Evolutionary conservation across 2,797 vertebrate species (phyloP), one percentile per base, ranked within the genome.

Genomic region (Gambelia wislizenii): DNA sequence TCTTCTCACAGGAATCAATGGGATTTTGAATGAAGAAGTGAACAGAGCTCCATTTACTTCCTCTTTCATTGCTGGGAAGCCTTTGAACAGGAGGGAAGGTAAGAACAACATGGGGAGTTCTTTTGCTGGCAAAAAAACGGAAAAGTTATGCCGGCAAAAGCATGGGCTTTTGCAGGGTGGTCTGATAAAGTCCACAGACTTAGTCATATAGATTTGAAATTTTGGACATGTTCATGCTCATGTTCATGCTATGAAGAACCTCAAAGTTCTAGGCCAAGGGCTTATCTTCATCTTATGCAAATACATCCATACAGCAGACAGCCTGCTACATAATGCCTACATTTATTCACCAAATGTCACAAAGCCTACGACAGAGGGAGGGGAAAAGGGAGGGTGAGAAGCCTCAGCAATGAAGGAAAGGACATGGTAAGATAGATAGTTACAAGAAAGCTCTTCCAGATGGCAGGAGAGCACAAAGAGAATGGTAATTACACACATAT

Each of bases 391-490:
- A 2, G 61, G 20, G 56, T 54, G 49, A 83, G 61, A 87, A 78
- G 74, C 27, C 75, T 61, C 33, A 79, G 74, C 79, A 72, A 52
- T 27, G 47, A 70, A 16, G 74, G 44, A 72, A 89, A 84, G 49
- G 75, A 79, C 81, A 79, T 70, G 81, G 61, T 33, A 83, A 91
- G 74, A 83, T 49, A 79, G 80, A 77, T 83, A 74, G 74, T 52
- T 72, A 86, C 42, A 75, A 79, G 75, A 83, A 86, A 42, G 75
- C 80, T 74, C 80, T 79, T 91, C 80, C 90, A 91, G 90, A 89
- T 89, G 90, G 90, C 87, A 86, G 59, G 80, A 64, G 78, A 86
- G 74, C 90, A 86, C 84, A 86, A 89, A 79, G 87, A 84, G 80
- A 86, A 75, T 86, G 86, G 74, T 86, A 83, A 89, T 88, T 86